Conservation (phyloP, 2,797 vertebrate genomes). For the Monodelphis domestica region DNA sequence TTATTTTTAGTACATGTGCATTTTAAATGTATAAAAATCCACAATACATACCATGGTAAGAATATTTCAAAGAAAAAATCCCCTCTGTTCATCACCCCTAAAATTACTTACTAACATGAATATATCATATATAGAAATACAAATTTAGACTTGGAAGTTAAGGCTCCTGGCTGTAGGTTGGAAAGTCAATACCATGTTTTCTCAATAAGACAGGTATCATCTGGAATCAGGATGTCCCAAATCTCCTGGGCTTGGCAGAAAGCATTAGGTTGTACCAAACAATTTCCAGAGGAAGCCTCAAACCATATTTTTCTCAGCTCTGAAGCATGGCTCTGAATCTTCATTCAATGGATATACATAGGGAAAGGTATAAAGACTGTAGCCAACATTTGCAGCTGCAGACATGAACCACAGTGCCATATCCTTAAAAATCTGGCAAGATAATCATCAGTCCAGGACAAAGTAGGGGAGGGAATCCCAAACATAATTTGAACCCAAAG, state of each 20-base stretch:
- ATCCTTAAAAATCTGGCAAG: constrained; percentile 34
- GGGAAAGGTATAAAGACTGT: not conserved
- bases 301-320: constrained; percentile 26
- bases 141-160: not conserved
- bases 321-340: constrained; percentile 33
- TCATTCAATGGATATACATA: constrained; percentile 2
- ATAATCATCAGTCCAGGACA: not conserved
- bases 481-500: constrained; percentile 41
- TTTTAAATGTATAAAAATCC: not conserved
- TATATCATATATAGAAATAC: not conserved
- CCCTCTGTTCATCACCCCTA: not conserved
- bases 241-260: not conserved
- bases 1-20: not conserved
- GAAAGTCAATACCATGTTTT: constrained; percentile 51
- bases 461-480: not conserved
- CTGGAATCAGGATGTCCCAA: not conserved
- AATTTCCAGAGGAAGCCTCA: constrained; percentile 6
- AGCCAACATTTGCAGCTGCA: constrained; percentile 45
- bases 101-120: not conserved
- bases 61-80: not conserved
- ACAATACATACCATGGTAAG: not conserved
- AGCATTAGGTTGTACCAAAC: constrained; percentile 38
- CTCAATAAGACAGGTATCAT: constrained; percentile 42
- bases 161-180: not conserved
- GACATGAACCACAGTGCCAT: constrained; percentile 39